These are phyloP conservation scores for Cairina moschata DNA, from an alignment of 2,113 vertebrate species.

Conservation along the genomic window DNA sequence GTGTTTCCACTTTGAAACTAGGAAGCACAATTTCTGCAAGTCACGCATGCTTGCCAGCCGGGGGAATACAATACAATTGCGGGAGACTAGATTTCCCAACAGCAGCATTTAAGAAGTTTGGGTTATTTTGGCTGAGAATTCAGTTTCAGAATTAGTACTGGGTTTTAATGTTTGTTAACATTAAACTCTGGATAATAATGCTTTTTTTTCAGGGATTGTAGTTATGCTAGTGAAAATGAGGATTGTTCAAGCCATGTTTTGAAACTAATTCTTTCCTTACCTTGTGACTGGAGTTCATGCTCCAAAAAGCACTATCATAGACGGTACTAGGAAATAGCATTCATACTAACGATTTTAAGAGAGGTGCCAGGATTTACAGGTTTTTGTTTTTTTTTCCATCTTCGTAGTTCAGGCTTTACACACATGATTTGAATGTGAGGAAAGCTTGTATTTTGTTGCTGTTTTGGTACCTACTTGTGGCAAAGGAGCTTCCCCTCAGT, in stretches of 20 bases:
- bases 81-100: background rate
- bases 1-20: background rate
- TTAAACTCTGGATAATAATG: background rate
- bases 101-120: background rate
- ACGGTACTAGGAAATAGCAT: background rate
- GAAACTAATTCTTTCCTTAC: background rate
- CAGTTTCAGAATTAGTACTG: background rate
- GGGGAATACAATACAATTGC: background rate
- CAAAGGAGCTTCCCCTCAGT: constrained; percentile 28
- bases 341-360: background rate
- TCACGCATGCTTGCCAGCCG: background rate
- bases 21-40: background rate
- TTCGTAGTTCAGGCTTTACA: background rate
- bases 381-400: background rate
- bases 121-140: background rate
- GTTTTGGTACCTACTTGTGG: constrained; percentile 31
- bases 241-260: background rate
- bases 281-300: background rate
- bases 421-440: background rate
- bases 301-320: background rate
- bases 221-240: background rate
- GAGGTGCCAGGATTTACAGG: background rate
- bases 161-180: background rate
- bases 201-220: background rate
- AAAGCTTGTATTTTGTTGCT: constrained; percentile 24